Conservation (phyloP, 2,797 vertebrate species). For the Lacerta agilis region DNA sequence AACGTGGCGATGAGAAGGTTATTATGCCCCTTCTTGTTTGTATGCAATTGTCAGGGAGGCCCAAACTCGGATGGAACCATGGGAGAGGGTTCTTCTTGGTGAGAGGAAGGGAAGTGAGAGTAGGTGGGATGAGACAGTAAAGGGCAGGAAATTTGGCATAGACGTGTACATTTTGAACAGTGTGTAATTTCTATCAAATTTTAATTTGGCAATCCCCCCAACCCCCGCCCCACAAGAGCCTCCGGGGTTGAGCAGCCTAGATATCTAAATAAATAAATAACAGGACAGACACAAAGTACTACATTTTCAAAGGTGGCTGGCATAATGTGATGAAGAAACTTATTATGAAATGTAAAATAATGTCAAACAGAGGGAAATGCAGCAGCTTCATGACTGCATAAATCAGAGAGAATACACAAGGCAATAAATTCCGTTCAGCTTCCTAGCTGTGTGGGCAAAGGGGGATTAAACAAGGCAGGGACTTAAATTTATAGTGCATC, state of each 20-base stretch:
- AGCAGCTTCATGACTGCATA: constrained; percentile 73
- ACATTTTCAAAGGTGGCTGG: constrained; percentile 54
- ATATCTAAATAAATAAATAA: constrained; percentile 55
- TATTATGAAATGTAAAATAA: constrained; percentile 66
- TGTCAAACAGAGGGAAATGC: constrained; percentile 72
- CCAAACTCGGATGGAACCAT: not conserved
- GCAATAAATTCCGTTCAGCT: constrained; percentile 75
- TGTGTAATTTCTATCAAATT: constrained; percentile 1
- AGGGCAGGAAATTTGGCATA: not conserved
- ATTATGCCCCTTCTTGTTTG: not conserved
- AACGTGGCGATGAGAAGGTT: not conserved
- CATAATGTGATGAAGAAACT: constrained; percentile 74
- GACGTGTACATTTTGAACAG: not conserved
- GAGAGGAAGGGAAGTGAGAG: not conserved
- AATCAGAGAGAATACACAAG: constrained; percentile 71
- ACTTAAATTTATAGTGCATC: constrained; percentile 75
- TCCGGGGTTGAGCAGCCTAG: constrained; percentile 23
- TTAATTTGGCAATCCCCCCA: not conserved
- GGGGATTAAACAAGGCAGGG: constrained; percentile 75
- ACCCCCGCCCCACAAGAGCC: not conserved
- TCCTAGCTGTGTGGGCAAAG: constrained; percentile 73
- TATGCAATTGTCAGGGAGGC: not conserved
- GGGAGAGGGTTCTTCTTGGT: not conserved
- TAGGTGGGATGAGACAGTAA: not conserved
- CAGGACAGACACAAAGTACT: constrained; percentile 46